These are phyloP conservation scores for Ceratoteleas bidentatus DNA, from an alignment of 1,140 invertebrate species.

Conservation along the genomic window DNA sequence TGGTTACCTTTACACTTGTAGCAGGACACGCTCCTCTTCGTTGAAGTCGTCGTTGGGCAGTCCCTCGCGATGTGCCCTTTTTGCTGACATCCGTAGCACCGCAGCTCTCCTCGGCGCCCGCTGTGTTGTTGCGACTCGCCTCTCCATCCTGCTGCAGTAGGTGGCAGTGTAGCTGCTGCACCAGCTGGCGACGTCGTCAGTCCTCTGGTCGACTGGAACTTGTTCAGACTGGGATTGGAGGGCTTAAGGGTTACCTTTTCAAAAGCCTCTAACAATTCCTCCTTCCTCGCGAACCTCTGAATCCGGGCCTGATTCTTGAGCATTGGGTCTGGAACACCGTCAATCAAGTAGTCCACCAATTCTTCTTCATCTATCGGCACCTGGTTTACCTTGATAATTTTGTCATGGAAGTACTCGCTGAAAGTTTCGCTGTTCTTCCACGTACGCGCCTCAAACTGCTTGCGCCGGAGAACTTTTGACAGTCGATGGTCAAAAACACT, in stretches of 20 bases:
- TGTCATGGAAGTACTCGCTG: not conserved
- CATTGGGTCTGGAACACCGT: conserved; percentile 1
- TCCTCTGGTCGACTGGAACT: not conserved
- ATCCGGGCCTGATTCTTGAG: not conserved
- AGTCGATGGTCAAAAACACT: too few relatives aligned
- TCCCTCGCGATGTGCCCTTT: not conserved
- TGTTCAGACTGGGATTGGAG: not conserved
- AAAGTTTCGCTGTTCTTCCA: not conserved
- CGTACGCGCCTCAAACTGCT: not conserved
- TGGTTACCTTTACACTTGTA: not conserved
- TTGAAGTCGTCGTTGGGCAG: not conserved
- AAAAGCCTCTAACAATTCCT: not conserved
- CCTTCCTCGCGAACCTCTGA: not conserved
- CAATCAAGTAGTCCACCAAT: not conserved
- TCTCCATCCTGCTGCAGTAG: too few relatives aligned
- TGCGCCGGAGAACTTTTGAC: not conserved
- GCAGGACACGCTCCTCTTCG: not conserved
- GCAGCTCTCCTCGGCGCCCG: not conserved
- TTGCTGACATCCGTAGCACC: not conserved
- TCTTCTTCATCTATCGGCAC: not conserved
- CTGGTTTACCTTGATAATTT: not conserved
- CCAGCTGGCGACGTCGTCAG: too few relatives aligned
- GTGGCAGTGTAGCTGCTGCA: too few relatives aligned
- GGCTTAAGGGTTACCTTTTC: not conserved
- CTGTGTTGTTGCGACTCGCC: too few relatives aligned